phyloP scores from a whole-genome alignment of 2,113 vertebrate genomes.

The Malurus elegans region DNA sequence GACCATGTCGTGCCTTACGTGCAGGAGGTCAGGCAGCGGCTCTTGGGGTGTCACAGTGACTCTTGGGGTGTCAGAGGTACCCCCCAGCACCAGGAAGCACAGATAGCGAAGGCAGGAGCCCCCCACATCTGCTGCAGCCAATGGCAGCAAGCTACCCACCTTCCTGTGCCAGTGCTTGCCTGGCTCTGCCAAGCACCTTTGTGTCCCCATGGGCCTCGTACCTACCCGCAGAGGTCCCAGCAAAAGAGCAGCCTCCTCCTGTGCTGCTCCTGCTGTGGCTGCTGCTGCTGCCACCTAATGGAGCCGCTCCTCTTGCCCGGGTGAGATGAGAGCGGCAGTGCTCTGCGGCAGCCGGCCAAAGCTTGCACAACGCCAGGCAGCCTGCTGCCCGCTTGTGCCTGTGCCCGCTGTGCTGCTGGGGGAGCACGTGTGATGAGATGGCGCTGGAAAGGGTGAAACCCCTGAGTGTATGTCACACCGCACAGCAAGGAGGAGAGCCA shows the following conservation, averaged over 20 bases:
- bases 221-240: rapidly evolving
- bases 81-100: not conserved
- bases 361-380: not conserved
- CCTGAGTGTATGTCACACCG: not conserved
- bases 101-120: not conserved
- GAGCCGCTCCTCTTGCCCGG: not conserved
- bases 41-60: not conserved
- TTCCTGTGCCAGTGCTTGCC: not conserved
- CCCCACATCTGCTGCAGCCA: not conserved
- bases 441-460: rapidly evolving
- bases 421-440: not conserved
- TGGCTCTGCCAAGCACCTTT: not conserved
- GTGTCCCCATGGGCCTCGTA: not conserved
- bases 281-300: constrained; percentile 41
- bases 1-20: rapidly evolving
- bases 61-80: rapidly evolving
- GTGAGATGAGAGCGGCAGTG: not conserved
- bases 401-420: not conserved
- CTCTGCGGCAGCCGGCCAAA: not conserved
- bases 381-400: not conserved
- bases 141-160: not conserved
- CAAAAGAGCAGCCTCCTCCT: not conserved
- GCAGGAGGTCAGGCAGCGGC: not conserved
- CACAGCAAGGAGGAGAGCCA: not conserved
- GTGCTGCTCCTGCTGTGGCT: not conserved